Conservation (phyloP, 1,140 invertebrate species). For the Forficula auricularia region DNA sequence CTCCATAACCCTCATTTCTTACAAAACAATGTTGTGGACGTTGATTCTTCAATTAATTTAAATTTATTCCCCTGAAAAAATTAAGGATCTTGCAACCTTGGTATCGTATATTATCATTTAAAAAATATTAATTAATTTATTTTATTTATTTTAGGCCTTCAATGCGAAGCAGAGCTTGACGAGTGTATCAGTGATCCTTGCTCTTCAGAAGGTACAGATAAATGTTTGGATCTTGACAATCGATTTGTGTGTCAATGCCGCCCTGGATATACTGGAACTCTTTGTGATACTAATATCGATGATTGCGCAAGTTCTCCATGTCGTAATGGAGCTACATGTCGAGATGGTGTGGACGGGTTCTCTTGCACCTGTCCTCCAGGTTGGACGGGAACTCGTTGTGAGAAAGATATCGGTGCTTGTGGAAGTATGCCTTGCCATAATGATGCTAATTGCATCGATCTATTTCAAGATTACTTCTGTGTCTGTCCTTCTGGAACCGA, state of each 20-base stretch:
- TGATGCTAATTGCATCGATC: constrained; percentile 76
- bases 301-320: constrained; percentile 79
- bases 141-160: constrained; percentile 34
- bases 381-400: constrained; percentile 77
- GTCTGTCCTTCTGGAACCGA: constrained; percentile 87
- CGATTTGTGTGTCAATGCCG: constrained; percentile 77
- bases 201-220: constrained; percentile 68
- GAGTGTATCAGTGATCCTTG: constrained; percentile 84
- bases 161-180: constrained; percentile 82
- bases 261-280: constrained; percentile 69
- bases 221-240: constrained; percentile 75
- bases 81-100: no score
- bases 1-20: no score
- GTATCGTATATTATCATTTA: no score
- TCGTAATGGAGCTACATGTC: constrained; percentile 72
- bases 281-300: constrained; percentile 70
- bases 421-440: constrained; percentile 74
- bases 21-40: no score
- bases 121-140: no score
- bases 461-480: constrained; percentile 92
- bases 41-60: no score
- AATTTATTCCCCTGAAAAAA: no score
- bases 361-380: constrained; percentile 68
- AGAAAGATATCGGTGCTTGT: constrained; percentile 74
- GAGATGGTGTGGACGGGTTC: constrained; percentile 68